Evolutionary conservation across 2,888 invertebrate species (phyloP), one percentile per base, ranked within the genome.

Genomic region (Ernsta delagoae): DNA sequence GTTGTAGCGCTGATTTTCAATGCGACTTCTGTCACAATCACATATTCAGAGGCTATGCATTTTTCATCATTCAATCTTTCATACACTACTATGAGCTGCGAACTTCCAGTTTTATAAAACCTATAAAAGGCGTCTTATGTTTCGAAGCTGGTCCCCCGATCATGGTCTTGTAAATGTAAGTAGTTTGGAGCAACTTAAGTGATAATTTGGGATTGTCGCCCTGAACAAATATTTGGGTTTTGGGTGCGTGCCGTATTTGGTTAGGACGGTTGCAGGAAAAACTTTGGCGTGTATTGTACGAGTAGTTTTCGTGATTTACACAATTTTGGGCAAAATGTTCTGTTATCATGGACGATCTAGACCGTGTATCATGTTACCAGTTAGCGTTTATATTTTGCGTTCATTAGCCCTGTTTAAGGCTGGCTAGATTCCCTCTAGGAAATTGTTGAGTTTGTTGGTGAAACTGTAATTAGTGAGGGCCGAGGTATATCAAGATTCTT

Each of bases 391-490:
- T 61, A 57, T 48, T 62, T 62, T 31, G 54, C 56, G 48, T 57
- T 39, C 56, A 50, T 68, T 57, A 68, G 57, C 50, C 61, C 24
- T 54, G 60, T 57, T 62, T 62, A 62, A 12, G 48, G 65, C 53
- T 48, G 56, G 67, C 67, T 63, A 63, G 63, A 69, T 59, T 69
- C 63, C 43, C 57, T 45, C 24, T 62, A 62, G 63, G 63, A 69
- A 69, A 63, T 69, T 12, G 68, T 63, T 53, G 69, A 63, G 63
- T 69, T 69, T 59, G 85, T 85, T 86, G 84, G 83, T 83, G 82
- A 84, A 86, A 88, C 82, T 87, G 87, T 87, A 91, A 92, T 90
- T 89, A 90, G 88, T 83, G 77, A 80, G 82, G 82, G 83, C 75
- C 75, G 75, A 71, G 75, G 77, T 82, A 73, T 88, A 92, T 92